A percentile compares a stretch with the other conserved stretches of the same genome.
phyloP scores from a whole-genome alignment of 2,113 vertebrate species.

The Sminthopsis crassicaudata region DNA sequence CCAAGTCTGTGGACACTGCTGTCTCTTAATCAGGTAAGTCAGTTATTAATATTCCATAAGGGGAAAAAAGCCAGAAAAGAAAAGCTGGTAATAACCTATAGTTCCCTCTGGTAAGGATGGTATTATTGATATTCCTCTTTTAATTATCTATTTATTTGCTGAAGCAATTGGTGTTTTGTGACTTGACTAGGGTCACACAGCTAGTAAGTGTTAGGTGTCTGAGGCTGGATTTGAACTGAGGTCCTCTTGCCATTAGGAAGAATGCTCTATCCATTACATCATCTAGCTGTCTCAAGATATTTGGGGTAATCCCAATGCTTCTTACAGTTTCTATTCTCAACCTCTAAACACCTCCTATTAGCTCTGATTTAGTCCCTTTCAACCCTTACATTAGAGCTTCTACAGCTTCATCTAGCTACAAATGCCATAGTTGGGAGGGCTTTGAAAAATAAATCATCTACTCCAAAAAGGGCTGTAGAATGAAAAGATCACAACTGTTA shows the following conservation, averaged over 20 bases:
- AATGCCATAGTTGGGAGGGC: neutral
- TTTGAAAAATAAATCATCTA: neutral
- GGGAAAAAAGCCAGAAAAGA: neutral
- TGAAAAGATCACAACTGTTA: neutral
- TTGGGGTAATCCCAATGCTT: neutral
- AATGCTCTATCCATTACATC: too few relatives aligned
- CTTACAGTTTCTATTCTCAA: too few relatives aligned
- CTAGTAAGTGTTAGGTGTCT: too few relatives aligned
- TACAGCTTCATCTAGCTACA: too few relatives aligned
- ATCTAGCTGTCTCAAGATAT: neutral
- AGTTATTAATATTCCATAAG: neutral
- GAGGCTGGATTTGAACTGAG: too few relatives aligned
- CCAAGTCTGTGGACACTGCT: neutral
- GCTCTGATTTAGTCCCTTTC: too few relatives aligned
- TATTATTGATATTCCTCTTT: neutral
- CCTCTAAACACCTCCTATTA: too few relatives aligned
- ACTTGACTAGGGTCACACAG: too few relatives aligned
- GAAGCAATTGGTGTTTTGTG: too few relatives aligned
- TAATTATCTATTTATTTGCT: too few relatives aligned
- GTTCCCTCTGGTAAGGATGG: neutral
- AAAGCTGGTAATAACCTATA: neutral
- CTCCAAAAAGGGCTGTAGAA: neutral
- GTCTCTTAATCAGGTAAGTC: neutral
- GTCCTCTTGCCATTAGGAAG: too few relatives aligned
- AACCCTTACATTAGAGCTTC: too few relatives aligned